A percentile compares a stretch with the other conserved stretches of the same genome.
Conservation (phyloP, 2,888 invertebrate genomes). For the Tenthredo notha region DNA sequence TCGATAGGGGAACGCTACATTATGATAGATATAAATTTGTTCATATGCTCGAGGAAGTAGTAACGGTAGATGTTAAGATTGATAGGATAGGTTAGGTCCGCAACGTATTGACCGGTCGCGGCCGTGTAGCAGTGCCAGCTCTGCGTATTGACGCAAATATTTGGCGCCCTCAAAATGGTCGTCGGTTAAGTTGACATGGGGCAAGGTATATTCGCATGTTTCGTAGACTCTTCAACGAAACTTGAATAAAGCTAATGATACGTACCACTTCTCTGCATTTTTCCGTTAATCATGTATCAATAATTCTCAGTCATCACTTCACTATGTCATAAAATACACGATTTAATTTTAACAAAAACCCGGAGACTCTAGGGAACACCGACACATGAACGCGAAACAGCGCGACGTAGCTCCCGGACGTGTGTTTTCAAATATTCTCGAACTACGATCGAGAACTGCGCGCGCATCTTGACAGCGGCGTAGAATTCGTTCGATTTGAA, state of each 20-base stretch:
- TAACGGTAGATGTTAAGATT: not conserved
- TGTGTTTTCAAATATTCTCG: constrained; percentile 63
- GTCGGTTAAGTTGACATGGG: constrained; percentile 53
- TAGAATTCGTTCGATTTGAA: not conserved
- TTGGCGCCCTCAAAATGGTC: constrained; percentile 72
- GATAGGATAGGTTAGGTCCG: constrained; percentile 65
- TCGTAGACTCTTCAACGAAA: not conserved
- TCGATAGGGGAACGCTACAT: not conserved
- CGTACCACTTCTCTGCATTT: constrained; percentile 72
- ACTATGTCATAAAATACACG: constrained; percentile 37
- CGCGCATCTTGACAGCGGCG: constrained; percentile 53
- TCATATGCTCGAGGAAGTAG: not conserved
- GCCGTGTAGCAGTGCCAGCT: constrained; percentile 51
- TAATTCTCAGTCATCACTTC: constrained; percentile 33
- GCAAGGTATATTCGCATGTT: constrained; percentile 54
- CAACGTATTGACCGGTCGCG: constrained; percentile 67
- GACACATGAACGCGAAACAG: constrained; percentile 59
- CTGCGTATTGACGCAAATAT: constrained; percentile 69
- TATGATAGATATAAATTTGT: not conserved
- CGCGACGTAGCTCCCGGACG: constrained; percentile 56
- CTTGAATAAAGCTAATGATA: constrained; percentile 32
- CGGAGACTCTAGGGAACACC: constrained; percentile 33
- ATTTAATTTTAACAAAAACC: constrained; percentile 53
- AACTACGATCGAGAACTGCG: constrained; percentile 62
- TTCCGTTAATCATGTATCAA: constrained; percentile 54